Evolutionary conservation across 2,113 vertebrate genomes (phyloP).

Genomic region (Corynorhinus townsendii): DNA sequence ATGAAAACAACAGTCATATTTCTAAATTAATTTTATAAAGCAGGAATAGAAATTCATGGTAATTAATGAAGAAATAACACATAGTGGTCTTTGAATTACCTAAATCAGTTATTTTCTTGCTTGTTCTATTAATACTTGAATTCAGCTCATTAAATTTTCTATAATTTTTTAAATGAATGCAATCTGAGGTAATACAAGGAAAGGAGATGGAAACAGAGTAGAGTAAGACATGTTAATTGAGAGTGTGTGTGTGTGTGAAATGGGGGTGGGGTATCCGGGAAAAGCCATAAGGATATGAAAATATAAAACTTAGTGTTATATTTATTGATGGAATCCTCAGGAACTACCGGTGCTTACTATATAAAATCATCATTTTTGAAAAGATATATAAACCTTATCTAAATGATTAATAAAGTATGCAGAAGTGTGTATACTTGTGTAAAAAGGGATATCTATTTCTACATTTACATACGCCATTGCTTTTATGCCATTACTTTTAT

Average conservation of each 20-base stretch:
- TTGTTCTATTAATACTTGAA: background rate
- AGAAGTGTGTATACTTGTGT: background rate
- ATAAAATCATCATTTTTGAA: background rate
- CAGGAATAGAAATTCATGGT: background rate
- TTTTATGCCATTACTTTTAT: background rate
- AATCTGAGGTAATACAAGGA: background rate
- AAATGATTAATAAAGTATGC: background rate
- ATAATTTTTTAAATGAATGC: background rate
- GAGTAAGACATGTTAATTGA: background rate
- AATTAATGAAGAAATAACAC: background rate
- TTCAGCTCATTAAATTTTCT: constrained; percentile 23
- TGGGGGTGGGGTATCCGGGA: background rate
- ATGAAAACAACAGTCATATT: background rate
- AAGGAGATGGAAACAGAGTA: background rate
- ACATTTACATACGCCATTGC: background rate
- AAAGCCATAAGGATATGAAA: background rate
- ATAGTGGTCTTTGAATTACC: background rate
- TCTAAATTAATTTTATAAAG: constrained; percentile 1
- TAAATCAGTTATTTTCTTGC: background rate
- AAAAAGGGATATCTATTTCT: background rate
- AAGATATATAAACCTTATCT: background rate
- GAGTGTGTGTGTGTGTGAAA: background rate
- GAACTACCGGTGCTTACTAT: background rate
- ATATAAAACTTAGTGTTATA: background rate
- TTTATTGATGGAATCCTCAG: background rate